phyloP scores from a whole-genome alignment of 2,888 invertebrate species.

The Mycogona germanica region DNA sequence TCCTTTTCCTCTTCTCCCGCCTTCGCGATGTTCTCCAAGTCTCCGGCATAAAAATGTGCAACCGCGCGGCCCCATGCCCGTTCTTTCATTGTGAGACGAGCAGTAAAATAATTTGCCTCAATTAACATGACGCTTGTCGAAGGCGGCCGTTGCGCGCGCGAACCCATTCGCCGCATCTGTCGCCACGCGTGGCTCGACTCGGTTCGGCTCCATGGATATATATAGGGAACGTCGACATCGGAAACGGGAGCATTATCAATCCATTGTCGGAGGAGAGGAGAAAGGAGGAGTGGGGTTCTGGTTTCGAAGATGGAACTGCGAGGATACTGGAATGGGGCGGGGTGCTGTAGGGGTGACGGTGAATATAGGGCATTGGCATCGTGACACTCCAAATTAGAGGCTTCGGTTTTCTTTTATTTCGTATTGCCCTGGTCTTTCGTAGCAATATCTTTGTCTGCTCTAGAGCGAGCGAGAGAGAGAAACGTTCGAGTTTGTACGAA shows the following conservation, averaged over 20 bases:
- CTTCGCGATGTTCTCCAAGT: not conserved
- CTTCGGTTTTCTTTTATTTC: no score
- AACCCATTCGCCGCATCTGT: constrained; percentile 12
- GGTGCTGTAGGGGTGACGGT: no score
- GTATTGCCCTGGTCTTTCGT: no score
- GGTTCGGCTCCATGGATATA: no score
- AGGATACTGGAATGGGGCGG: no score
- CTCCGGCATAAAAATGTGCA: not conserved
- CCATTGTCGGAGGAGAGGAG: constrained; percentile 3
- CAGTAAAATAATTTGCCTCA: constrained; percentile 13
- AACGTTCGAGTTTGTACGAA: no score
- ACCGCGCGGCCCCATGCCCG: not conserved
- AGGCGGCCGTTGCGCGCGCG: not conserved
- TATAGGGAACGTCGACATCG: constrained; percentile 11
- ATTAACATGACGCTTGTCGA: constrained; percentile 3
- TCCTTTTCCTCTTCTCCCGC: not conserved
- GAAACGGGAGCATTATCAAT: constrained; percentile 12
- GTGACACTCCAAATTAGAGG: no score
- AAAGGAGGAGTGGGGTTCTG: no score
- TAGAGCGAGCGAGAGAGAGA: no score
- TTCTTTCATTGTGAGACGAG: constrained; percentile 8
- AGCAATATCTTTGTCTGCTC: no score
- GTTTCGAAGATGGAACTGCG: no score
- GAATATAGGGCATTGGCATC: no score
- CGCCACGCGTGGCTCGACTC: constrained; percentile 7